These are phyloP conservation scores for Thamnaconus septentrionalis DNA, from an alignment of 2,113 vertebrate genomes.

Conservation along the genomic window DNA sequence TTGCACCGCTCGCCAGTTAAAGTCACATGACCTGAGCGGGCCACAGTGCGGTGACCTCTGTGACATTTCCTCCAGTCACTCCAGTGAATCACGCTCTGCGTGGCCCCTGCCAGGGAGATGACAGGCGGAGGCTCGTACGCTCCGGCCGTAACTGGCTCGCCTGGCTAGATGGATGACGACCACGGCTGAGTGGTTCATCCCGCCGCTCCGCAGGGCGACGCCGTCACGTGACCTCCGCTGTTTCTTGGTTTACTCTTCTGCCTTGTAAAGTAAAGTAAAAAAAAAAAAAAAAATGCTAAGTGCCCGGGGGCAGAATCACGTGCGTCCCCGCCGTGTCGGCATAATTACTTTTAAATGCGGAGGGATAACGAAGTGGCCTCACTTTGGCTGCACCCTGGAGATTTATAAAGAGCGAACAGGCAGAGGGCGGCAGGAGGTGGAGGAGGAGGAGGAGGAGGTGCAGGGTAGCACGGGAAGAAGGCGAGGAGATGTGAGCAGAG, in stretches of 20 bases:
- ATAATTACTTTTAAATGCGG: conserved; percentile 57
- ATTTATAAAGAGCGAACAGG: conserved; percentile 36
- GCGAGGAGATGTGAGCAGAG: conserved; percentile 3
- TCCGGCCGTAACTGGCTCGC: conserved; percentile 33
- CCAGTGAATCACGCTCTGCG: conserved; percentile 54
- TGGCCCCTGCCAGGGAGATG: conserved; percentile 23
- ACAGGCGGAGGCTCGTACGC: conserved; percentile 28
- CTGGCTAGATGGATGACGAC: conserved; percentile 36
- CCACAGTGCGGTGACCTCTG: conserved; percentile 28
- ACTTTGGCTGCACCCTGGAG: conserved; percentile 50
- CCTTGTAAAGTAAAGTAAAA: conserved; percentile 57
- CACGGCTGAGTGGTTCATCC: conserved; percentile 49
- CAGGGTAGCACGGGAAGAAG: conserved; percentile 16
- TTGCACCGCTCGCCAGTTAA: conserved; percentile 27
- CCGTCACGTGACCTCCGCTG: conserved; percentile 39
- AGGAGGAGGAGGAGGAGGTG: background rate
- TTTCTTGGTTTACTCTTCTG: conserved; percentile 52
- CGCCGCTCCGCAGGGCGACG: conserved; percentile 29
- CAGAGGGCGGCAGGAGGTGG: conserved; percentile 9
- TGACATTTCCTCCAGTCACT: conserved; percentile 36
- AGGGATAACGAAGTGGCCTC: conserved; percentile 52
- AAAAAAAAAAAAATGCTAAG: background rate
- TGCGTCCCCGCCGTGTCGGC: conserved; percentile 22
- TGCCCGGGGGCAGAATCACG: conserved; percentile 44
- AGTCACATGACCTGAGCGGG: conserved; percentile 35